Percentiles rank a stretch among this genome's conserved stretches.
These are phyloP conservation scores for Willisornis vidua DNA, from an alignment of 2,113 vertebrate genomes.

Conservation along the genomic window DNA sequence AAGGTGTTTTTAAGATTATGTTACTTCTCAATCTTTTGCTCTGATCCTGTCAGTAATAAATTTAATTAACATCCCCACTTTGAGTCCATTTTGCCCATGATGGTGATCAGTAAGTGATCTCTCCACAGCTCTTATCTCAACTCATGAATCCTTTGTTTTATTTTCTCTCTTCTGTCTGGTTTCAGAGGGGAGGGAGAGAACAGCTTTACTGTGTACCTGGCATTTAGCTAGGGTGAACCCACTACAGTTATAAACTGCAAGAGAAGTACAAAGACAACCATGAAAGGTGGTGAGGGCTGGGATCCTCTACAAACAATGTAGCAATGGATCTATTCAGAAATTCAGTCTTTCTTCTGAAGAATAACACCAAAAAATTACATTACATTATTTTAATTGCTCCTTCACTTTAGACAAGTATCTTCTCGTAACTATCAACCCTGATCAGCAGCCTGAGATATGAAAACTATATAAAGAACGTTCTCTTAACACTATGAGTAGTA, in stretches of 20 bases:
- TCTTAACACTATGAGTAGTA: not conserved
- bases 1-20: no score
- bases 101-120: no score
- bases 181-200: no score
- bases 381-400: not conserved
- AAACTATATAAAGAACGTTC: not conserved
- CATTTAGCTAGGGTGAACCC: no score
- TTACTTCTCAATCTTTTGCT: no score
- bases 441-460: not conserved
- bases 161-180: no score
- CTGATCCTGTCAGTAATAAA: no score
- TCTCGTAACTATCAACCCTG: not conserved
- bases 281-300: not conserved
- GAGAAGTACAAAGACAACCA: not conserved
- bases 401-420: not conserved
- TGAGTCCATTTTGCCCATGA: no score
- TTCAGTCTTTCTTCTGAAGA: not conserved
- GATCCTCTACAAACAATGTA: not conserved
- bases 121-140: no score
- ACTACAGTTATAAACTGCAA: not conserved
- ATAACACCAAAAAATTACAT: not conserved
- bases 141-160: no score
- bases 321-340: not conserved
- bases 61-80: no score
- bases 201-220: no score